Percentiles rank a stretch among this genome's conserved stretches.
Conservation (phyloP, 2,888 invertebrate genomes). For the Gandaritis pyraliata region DNA sequence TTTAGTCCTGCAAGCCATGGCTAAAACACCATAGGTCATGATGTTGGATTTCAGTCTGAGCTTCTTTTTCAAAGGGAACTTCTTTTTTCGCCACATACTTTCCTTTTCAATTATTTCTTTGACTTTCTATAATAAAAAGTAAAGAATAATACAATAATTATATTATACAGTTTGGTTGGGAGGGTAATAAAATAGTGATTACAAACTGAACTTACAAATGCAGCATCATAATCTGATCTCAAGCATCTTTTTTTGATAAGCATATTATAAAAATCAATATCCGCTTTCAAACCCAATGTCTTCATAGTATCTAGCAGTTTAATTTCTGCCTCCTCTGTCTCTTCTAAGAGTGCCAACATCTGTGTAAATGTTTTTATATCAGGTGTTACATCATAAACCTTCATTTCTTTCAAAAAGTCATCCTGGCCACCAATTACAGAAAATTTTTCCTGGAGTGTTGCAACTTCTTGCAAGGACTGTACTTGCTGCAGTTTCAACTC, state of each 20-base stretch:
- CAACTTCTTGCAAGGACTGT: slow-evolving; percentile 83
- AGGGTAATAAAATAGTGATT: not conserved
- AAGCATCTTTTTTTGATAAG: slow-evolving; percentile 92
- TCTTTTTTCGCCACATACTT: slow-evolving; percentile 61
- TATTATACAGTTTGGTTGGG: too few species aligned
- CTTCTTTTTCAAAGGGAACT: slow-evolving; percentile 69
- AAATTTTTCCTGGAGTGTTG: slow-evolving; percentile 87
- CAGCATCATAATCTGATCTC: slow-evolving; percentile 87
- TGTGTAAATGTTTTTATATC: slow-evolving; percentile 91
- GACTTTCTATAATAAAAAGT: slow-evolving; percentile 76
- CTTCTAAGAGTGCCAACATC: slow-evolving; percentile 89
- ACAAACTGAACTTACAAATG: slow-evolving; percentile 84
- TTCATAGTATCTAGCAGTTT: slow-evolving; percentile 87
- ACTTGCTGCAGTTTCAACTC: slow-evolving; percentile 86
- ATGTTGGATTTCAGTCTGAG: slow-evolving; percentile 86
- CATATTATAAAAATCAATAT: slow-evolving; percentile 94
- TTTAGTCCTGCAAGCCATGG: slow-evolving; percentile 89
- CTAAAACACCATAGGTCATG: slow-evolving; percentile 93
- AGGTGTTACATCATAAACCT: slow-evolving; percentile 86
- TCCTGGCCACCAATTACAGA: slow-evolving; percentile 91
- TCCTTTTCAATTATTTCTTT: slow-evolving; percentile 82
- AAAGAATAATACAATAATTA: not conserved
- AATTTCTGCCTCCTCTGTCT: slow-evolving; percentile 87
- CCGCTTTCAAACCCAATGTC: slow-evolving; percentile 85
- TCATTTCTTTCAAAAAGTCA: slow-evolving; percentile 91